Conservation (phyloP, 2,888 invertebrate genomes). For the Eupeodes latifasciatus region DNA sequence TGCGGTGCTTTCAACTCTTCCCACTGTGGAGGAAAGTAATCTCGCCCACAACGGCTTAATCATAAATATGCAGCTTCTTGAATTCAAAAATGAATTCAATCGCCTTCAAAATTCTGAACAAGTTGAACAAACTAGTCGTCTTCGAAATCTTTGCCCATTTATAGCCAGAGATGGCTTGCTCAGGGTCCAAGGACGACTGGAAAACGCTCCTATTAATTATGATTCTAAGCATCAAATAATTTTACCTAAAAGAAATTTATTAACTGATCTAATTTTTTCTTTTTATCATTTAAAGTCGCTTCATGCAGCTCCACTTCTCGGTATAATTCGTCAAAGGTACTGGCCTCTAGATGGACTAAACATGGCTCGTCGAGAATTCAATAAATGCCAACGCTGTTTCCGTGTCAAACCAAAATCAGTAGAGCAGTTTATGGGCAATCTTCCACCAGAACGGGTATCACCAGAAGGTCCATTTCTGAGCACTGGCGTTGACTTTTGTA, state of each 20-base stretch:
- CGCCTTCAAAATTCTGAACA: conserved; percentile 6
- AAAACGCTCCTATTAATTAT: conserved; percentile 18
- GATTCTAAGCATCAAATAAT: conserved; percentile 33
- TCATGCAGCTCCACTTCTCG: neutral
- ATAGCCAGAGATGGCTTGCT: conserved; percentile 17
- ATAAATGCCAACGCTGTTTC: neutral
- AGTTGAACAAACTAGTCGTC: conserved; percentile 25
- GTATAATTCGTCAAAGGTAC: neutral
- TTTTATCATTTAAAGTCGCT: conserved; percentile 3
- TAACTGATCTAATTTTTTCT: neutral
- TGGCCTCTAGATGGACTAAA: neutral
- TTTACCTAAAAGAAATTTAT: conserved; percentile 11
- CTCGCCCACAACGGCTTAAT: conserved; percentile 5
- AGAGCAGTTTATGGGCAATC: neutral
- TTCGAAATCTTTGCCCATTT: conserved; percentile 22
- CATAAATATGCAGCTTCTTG: conserved; percentile 16
- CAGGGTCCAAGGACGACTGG: conserved; percentile 11
- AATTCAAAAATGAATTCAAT: conserved; percentile 14
- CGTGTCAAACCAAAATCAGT: neutral
- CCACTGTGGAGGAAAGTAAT: conserved; percentile 24
- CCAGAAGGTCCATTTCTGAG: too few species aligned
- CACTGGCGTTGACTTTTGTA: too few species aligned
- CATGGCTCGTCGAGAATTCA: neutral
- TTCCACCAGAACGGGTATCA: too few species aligned
- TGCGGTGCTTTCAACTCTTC: conserved; percentile 1